These are phyloP conservation scores for Hetaerina titia DNA, from an alignment of 2,888 invertebrate species.

Conservation along the genomic window DNA sequence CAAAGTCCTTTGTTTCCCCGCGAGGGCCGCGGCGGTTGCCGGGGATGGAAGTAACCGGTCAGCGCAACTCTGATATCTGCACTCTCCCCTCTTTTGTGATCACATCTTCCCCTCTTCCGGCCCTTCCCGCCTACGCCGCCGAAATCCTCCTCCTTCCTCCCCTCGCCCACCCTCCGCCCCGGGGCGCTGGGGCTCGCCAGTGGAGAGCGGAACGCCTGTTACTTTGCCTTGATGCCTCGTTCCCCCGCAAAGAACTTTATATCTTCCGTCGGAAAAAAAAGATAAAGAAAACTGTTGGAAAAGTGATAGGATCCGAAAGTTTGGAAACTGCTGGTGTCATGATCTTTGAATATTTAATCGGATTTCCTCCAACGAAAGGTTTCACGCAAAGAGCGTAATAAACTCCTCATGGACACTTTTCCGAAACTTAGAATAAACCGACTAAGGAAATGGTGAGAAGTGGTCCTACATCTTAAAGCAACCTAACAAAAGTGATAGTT, in stretches of 20 bases:
- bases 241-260: background rate
- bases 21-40: background rate
- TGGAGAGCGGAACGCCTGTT: background rate
- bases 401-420: background rate
- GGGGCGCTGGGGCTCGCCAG: background rate
- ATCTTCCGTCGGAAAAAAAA: background rate
- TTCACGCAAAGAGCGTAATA: background rate
- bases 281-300: background rate
- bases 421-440: background rate
- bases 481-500: too few species aligned
- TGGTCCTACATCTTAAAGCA: background rate
- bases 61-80: background rate
- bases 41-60: background rate
- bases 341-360: conserved; percentile 23
- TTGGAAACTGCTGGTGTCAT: background rate
- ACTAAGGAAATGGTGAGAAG: background rate
- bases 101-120: too few species aligned
- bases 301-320: background rate
- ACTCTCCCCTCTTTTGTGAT: background rate
- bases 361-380: background rate
- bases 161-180: too few species aligned
- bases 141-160: too few species aligned
- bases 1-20: background rate
- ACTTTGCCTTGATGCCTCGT: background rate
- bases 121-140: too few species aligned